Base-by-base conservation (phyloP, 2,113 vertebrate genomes). In the Sinocyclocheilus anshuiensis region DNA sequence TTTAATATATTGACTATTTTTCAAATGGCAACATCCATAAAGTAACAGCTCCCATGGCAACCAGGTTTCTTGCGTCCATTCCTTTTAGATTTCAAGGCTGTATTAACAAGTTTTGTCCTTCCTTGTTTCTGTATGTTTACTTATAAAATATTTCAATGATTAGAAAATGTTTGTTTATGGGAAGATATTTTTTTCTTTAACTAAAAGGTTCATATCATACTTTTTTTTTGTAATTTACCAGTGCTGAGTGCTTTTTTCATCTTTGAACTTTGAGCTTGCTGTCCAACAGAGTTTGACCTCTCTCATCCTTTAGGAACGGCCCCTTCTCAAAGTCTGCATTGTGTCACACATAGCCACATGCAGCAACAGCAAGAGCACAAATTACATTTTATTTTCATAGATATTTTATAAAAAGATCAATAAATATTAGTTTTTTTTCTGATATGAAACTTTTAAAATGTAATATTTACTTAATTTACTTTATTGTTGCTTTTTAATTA, bases 31-130 rank as follows among this genome's bases (percentile, higher is more conserved):
- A 67, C n/a, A 48, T 26, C 1, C 5, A 9, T 24, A 81, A 15
- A 65, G 59, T 48, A 65, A 67, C 59, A 10, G 79, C 79, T 81
- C 12, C 78, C 57, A 65, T 81, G 36, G 57, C 78, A 65, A 81
- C 78, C 59, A 24, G 18, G 11, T 65, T 81, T 65, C 0, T 65
- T 45, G 36, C 7, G 4, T 26, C 12, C 39, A 48, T 77, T 65
- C 4, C 24, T 16, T 65, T 81, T 26, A 24, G 26, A 67, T 48
- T 26, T 48, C 59, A 81, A 48, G 79, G 79, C 79, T 81, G 12
- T 48, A n/a, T 42, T 24, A n/a, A 48, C n/a, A 39, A 81, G 57
- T 67, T 42, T 81, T 48, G 4, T 67, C 42, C 59, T 48, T 67
- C n/a, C 12, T 45, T 65, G 7, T 79, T 55, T 20, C 20, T 0